Base-by-base conservation (phyloP, 2,888 invertebrate species). In the Dolomedes plantarius region DNA sequence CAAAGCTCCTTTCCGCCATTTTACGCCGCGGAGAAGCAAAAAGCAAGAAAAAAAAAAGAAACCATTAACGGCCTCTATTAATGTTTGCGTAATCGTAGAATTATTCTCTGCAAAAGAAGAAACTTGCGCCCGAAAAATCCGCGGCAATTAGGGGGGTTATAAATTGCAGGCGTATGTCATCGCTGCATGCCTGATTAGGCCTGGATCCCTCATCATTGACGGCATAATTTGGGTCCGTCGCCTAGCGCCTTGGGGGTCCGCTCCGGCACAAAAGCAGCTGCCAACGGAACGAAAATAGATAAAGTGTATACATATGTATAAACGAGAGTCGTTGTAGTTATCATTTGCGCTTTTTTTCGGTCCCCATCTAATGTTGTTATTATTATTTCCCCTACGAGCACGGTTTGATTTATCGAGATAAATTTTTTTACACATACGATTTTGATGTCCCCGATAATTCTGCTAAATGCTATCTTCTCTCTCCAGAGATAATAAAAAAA, bases 91-190 rank as follows among this genome's bases (percentile, higher is more conserved):
- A 83, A 83, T 83, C 71, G 76, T 56, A 64, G 72, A 83, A 83
- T 83, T 83, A 77, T 83, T 77, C 82, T 65, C 36, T 41, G n/a
- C 9, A 64, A n/a, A 64, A 28, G 29, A 64, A 27, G 64, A 64
- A 56, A 27, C 23, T 23, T 56, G 56, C 56, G 56, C 56, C n/a
- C 6, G 56, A 56, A 29, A 28, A 28, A 64, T 64, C 64, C 46
- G 68, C 69, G 27, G 67, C 71, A 76, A 76, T 76, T 76, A 76
- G 71, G 74, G 76, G 32, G 71, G 69, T 83, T 83, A 83, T 83
- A 83, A 83, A 83, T 83, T 83, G 83, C 77, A n/a, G 19, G 31
- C 64, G 39, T 68, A 46, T 81, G 83, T 83, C 83, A 83, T 83
- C 83, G 28, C 83, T 71, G 83, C 75, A 82, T 82, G 31, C 75